Base-by-base conservation (phyloP, 2,797 vertebrate species). In the Oryzias dopingdopingensis region DNA sequence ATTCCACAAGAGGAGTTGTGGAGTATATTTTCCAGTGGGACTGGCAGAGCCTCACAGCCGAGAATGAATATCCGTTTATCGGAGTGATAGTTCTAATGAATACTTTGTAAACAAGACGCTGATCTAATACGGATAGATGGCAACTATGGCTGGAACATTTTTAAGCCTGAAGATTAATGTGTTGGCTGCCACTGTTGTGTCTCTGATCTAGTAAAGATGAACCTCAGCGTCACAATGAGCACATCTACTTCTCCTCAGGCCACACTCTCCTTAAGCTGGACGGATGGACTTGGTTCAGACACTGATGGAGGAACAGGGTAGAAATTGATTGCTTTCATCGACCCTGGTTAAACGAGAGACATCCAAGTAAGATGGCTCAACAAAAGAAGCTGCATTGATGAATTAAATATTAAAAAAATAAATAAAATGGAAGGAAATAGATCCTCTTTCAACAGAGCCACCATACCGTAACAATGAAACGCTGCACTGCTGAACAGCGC, bases 61-160 rank as follows among this genome's bases (percentile, higher is more conserved):
- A 77, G 44, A 69, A 82, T 76, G 80, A 86, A 84, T 79, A 71
- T 77, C 67, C 54, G 79, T 83, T 71, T 46, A 72, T 78, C 84
- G 81, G 29, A 24, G 62, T 61, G 51, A 56, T 60, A 82, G 77
- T 64, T 62, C 46, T 59, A 70, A 72, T 69, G 20, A 70, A 78
- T 66, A 47, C 48, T 48, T 29, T 53, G 49, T 59, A 24, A 45
- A 62, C 45, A 42, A 40, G 53, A 42, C 47, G 26, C 43, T 4
- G 15, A 42, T 57, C 47, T 61, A 52, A 58, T 60, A 29, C 40
- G 32, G 59, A 67, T 45, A 50, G 55, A 65, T 59, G 41, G 24
- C 41, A n/a, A 51, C 51, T 18, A 56, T 37, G 17, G 48, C 63
- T 42, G 52, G 32, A 67, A 68, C 51, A 43, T 61, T 43, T 32